phyloP scores from a whole-genome alignment of 2,113 vertebrate species.

The Oplegnathus fasciatus region DNA sequence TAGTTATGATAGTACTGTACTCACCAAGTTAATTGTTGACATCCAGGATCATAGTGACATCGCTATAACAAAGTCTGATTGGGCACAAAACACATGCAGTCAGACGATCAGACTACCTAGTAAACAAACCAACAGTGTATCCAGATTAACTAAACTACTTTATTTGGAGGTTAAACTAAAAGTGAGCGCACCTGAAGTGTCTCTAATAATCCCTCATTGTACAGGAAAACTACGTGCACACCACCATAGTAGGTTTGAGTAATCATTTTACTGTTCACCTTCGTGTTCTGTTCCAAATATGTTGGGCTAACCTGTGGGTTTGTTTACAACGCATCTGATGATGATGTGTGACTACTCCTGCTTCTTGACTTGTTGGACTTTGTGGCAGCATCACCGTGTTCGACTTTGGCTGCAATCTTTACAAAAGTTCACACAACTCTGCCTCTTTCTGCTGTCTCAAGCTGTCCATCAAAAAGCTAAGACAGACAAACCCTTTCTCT shows the following conservation, averaged over 20 bases:
- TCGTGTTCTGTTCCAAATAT: too few species aligned
- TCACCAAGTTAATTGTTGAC: neutral
- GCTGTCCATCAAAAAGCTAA: too few species aligned
- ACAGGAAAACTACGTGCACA: neutral
- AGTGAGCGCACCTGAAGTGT: neutral
- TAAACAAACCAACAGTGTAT: neutral
- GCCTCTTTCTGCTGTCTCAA: neutral
- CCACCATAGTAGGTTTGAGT: neutral
- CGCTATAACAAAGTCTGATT: neutral
- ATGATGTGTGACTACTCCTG: neutral
- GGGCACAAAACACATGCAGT: neutral
- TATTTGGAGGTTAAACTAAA: neutral
- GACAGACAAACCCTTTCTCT: too few species aligned
- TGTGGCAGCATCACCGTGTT: neutral
- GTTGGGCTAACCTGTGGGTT: too few species aligned
- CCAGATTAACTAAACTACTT: neutral
- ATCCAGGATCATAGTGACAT: neutral
- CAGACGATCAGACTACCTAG: neutral
- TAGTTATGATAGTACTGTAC: neutral
- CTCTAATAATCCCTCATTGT: too few species aligned
- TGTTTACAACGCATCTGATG: neutral
- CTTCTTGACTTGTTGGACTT: neutral
- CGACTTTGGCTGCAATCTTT: neutral
- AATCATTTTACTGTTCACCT: too few species aligned
- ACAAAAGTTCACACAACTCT: neutral